phyloP scores from a whole-genome alignment of 2,797 vertebrate genomes.

The Agapornis canus region DNA sequence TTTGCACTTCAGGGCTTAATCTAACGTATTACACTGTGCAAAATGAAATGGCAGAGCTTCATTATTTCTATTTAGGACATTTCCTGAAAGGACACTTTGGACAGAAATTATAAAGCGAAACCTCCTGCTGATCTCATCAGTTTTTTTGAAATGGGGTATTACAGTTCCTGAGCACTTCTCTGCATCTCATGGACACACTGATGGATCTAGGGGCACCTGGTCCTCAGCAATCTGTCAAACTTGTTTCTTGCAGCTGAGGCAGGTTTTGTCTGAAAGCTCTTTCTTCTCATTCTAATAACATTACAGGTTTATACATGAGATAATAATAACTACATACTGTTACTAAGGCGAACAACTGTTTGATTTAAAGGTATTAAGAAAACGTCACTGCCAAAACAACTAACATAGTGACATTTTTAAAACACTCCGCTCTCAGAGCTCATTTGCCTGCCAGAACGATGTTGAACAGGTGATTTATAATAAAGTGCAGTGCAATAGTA shows the following conservation, averaged over 20 bases:
- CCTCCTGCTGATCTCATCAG: not conserved
- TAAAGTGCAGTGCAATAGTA: not conserved
- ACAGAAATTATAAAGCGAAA: not conserved
- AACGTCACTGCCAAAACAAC: not conserved
- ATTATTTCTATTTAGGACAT: not conserved
- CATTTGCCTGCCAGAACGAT: not conserved
- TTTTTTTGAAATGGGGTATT: not conserved
- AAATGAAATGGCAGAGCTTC: not conserved
- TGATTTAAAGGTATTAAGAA: not conserved
- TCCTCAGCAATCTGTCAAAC: not conserved
- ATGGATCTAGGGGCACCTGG: not conserved
- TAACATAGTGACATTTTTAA: not conserved
- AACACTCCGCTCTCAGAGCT: not conserved
- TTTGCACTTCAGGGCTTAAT: not conserved
- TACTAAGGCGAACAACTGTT: not conserved
- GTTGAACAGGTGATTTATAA: not conserved
- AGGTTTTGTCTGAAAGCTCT: not conserved
- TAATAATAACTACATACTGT: not conserved
- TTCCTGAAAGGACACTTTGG: not conserved
- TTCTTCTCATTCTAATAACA: not conserved
- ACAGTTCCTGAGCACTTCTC: not conserved
- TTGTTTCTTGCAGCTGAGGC: not conserved
- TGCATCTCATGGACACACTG: rapidly evolving
- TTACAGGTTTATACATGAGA: not conserved
- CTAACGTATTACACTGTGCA: not conserved